phyloP scores from a whole-genome alignment of 2,797 vertebrate species.

The Channa striata region DNA sequence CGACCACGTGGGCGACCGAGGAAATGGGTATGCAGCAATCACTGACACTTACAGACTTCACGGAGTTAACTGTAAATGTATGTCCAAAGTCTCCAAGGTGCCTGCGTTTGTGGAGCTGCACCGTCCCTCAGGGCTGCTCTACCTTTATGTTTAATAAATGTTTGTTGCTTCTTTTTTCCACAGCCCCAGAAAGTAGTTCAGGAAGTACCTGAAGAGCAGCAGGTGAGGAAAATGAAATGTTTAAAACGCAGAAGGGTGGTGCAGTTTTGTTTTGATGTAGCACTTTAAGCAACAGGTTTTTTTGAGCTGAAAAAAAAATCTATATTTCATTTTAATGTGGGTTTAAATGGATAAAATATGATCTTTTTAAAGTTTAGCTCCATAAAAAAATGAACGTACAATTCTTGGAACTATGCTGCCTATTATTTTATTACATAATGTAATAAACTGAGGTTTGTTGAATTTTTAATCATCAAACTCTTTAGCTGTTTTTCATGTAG shows the following conservation, averaged over 20 bases:
- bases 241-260: slow-evolving; percentile 21
- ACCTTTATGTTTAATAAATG: slow-evolving; percentile 28
- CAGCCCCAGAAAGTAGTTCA: slow-evolving; percentile 79
- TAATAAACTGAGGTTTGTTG: slow-evolving; percentile 13
- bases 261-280: slow-evolving; percentile 39
- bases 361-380: background rate
- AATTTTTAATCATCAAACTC: background rate
- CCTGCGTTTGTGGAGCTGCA: slow-evolving; percentile 25
- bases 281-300: slow-evolving; percentile 6
- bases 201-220: slow-evolving; percentile 73
- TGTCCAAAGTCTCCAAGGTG: slow-evolving; percentile 30
- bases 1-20: slow-evolving; percentile 97
- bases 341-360: slow-evolving; percentile 7
- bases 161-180: slow-evolving; percentile 44
- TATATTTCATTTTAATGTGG: background rate
- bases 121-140: background rate
- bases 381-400: background rate
- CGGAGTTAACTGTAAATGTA: slow-evolving; percentile 32
- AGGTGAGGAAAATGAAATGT: slow-evolving; percentile 73
- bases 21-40: slow-evolving; percentile 93
- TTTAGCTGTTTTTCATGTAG: background rate
- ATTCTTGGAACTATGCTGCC: background rate
- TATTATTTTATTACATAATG: background rate
- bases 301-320: no score
- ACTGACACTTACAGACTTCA: slow-evolving; percentile 35